Percentiles rank a stretch among this genome's conserved stretches.
Evolutionary conservation across 2,888 invertebrate genomes (phyloP).

Genomic region (Lepidochitona cinerea): DNA sequence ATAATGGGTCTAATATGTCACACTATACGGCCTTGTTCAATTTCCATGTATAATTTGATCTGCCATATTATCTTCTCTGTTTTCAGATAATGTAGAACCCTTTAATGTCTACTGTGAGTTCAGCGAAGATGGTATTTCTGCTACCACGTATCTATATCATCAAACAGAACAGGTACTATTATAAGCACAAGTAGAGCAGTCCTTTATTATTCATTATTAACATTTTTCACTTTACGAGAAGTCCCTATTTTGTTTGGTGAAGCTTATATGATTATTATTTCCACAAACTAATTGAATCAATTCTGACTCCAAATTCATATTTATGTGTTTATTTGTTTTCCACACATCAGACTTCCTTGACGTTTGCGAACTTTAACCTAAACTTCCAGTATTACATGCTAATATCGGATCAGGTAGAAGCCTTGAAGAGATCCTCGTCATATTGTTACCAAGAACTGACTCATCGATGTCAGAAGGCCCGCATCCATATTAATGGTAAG

Average conservation of each 20-base stretch:
- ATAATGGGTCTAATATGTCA: too few relatives aligned
- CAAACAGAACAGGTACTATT: too few relatives aligned
- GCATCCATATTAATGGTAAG: conserved; percentile 16
- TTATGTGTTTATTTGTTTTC: too few relatives aligned
- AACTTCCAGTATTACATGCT: not conserved
- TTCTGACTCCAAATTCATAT: too few relatives aligned
- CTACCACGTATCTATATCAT: conserved; percentile 44
- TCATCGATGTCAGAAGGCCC: conserved; percentile 30
- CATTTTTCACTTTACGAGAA: not conserved
- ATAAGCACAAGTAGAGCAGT: too few relatives aligned
- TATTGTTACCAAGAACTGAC: conserved; percentile 32
- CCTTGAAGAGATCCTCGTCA: conserved; percentile 22
- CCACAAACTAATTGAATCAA: too few relatives aligned
- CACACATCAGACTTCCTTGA: not conserved
- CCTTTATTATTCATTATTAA: too few relatives aligned
- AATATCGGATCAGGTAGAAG: conserved; percentile 20
- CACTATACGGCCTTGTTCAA: too few relatives aligned
- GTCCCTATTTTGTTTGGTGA: not conserved
- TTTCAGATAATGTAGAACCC: conserved; percentile 32
- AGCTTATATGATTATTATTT: too few relatives aligned
- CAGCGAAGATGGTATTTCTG: conserved; percentile 38
- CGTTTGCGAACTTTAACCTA: not conserved
- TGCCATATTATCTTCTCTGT: not conserved
- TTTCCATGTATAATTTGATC: too few relatives aligned
- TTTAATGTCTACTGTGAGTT: conserved; percentile 51